Evolutionary conservation across 2,797 vertebrate species (phyloP).

Genomic region (Hydrocynus forskahlii): DNA sequence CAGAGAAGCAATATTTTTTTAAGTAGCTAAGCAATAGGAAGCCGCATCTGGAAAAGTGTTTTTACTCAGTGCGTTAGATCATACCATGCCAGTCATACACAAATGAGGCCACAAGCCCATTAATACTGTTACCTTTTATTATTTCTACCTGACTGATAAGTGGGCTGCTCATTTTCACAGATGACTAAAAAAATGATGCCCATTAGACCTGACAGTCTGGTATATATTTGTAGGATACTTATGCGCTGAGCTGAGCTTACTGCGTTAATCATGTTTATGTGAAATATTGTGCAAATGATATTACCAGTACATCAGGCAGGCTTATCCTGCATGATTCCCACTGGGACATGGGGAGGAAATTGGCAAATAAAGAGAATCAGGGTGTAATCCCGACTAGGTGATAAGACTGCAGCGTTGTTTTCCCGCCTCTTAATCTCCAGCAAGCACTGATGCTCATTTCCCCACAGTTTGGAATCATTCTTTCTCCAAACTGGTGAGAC

Average conservation of each 20-base stretch:
- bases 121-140: neutral
- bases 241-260: constrained; percentile 5
- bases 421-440: constrained; percentile 42
- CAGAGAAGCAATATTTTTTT: neutral
- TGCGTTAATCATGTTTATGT: constrained; percentile 33
- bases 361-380: constrained; percentile 27
- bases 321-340: constrained; percentile 25
- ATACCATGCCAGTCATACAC: neutral
- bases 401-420: constrained; percentile 45
- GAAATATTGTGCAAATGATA: constrained; percentile 30
- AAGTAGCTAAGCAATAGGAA: neutral
- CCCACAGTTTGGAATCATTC: constrained; percentile 49
- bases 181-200: neutral
- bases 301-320: constrained; percentile 19
- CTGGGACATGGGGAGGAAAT: constrained; percentile 37
- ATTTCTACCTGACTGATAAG: neutral
- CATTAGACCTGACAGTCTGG: neutral
- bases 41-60: neutral
- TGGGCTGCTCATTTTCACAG: neutral
- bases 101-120: neutral
- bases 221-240: neutral
- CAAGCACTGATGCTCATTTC: constrained; percentile 53
- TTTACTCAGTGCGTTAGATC: neutral
- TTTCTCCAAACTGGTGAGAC: constrained; percentile 39
- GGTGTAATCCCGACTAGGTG: constrained; percentile 49